These are phyloP conservation scores for Drosophila crucigera DNA, from an alignment of 2,888 invertebrate species.

Conservation along the genomic window DNA sequence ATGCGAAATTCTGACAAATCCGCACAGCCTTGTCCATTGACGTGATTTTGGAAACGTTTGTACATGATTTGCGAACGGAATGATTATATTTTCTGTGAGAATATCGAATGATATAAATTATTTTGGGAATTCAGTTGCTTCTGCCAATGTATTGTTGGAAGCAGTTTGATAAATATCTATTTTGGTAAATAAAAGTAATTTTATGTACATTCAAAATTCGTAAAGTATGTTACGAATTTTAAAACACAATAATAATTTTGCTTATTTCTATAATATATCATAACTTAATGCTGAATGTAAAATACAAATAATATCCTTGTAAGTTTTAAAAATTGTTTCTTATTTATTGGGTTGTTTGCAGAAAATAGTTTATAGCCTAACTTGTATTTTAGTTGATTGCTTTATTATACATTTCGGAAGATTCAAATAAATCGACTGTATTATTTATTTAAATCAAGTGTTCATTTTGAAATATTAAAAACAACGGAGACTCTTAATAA, in stretches of 20 bases:
- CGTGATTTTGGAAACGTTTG: neutral
- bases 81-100: neutral
- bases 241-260: neutral
- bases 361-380: neutral
- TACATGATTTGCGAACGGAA: neutral
- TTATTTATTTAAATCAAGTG: neutral
- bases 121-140: neutral
- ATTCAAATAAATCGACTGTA: neutral
- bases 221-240: neutral
- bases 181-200: neutral
- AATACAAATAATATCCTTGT: neutral
- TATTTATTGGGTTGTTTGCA: neutral
- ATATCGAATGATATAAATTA: neutral
- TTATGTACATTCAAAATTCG: neutral
- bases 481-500: neutral
- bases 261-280: neutral
- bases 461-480: too few species aligned
- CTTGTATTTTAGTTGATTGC: neutral
- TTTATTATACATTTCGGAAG: neutral
- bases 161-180: neutral
- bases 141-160: too few species aligned
- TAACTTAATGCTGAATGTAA: neutral
- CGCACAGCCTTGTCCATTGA: conserved; percentile 18
- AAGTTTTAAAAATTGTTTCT: neutral
- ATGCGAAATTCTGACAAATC: conserved; percentile 14